Evolutionary conservation across 1,140 invertebrate genomes (phyloP), one percentile per base, ranked within the genome.

Genomic region (Cardiocondyla obscurior): DNA sequence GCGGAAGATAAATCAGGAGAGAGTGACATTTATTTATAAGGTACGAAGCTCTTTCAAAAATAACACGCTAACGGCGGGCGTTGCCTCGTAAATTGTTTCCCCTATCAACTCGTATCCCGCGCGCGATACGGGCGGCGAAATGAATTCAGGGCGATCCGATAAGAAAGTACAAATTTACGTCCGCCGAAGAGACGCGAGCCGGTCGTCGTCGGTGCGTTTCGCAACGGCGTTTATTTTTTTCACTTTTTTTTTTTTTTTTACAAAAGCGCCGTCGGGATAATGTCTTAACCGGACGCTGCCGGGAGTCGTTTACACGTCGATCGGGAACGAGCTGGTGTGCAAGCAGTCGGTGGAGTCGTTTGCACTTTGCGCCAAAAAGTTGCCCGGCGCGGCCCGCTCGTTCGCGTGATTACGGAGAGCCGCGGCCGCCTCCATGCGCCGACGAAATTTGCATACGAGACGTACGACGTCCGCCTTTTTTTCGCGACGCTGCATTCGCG

Each of bases 351-450:
- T 22, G 84, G 81, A 84, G 82, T 73, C 70, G 85, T 89, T 89
- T 87, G 81, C 88, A 85, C 88, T 84, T 83, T 83, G 64, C 73
- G 65, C 82, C 81, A 77, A 87, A 88, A 86, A 86, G 77, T 64
- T 30, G 84, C 69, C 44, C 30, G 82, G 67, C 60, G 57, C 51
- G n/a, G 42, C 28, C 39, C 19, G 51, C 53, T 67, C 39, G 67
- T 36, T 25, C 30, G 28, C 70, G 25, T 55, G 82, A 87, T 87
- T 81, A 87, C 42, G 49, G 25, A 8, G 44, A 30, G 60, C 39
- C 39, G 44, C 7, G 57, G 53, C 46, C 72, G 44, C 79, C 62
- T 53, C 64, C 33, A 53, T 84, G 53, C 72, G 77, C 8, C 39
- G 44, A 46, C 19, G 62, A 57, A 60, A 88, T 88, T 88, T 82